Conservation (phyloP, 2,113 vertebrate species). For the Rhynchomys soricoides region DNA sequence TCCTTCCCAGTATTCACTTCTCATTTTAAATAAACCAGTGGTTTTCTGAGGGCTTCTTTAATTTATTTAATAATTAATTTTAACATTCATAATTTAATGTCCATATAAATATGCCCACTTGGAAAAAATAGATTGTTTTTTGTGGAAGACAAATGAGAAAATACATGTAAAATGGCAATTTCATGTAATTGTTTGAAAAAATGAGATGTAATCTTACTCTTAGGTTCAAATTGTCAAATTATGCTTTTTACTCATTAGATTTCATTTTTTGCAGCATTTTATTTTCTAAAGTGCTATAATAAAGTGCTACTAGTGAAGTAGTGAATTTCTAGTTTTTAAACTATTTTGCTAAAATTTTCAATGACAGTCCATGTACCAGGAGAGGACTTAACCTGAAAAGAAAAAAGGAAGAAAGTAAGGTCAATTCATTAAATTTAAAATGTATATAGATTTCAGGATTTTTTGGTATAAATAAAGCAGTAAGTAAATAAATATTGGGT, state of each 20-base stretch:
- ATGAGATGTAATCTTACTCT: background rate
- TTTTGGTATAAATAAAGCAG: background rate
- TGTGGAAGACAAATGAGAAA: background rate
- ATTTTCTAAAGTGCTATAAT: background rate
- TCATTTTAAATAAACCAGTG: too few relatives aligned
- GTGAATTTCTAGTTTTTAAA: background rate
- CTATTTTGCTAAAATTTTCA: background rate
- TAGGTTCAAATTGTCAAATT: background rate
- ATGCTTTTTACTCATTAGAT: background rate
- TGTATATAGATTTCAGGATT: background rate
- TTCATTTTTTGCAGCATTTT: background rate
- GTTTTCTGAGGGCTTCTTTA: background rate
- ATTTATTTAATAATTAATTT: background rate
- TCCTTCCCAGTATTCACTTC: background rate
- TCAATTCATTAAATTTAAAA: background rate
- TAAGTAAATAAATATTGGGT: background rate
- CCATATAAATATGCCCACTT: background rate
- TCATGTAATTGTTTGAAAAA: background rate
- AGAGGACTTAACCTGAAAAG: background rate
- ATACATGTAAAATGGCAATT: background rate
- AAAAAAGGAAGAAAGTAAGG: background rate
- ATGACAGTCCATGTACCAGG: background rate
- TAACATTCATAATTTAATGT: background rate
- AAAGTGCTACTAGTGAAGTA: background rate
- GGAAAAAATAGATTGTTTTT: background rate